These are phyloP conservation scores for Porites australiensis DNA, from an alignment of 64 coral and sea anemone genomes.

Conservation along the genomic window DNA sequence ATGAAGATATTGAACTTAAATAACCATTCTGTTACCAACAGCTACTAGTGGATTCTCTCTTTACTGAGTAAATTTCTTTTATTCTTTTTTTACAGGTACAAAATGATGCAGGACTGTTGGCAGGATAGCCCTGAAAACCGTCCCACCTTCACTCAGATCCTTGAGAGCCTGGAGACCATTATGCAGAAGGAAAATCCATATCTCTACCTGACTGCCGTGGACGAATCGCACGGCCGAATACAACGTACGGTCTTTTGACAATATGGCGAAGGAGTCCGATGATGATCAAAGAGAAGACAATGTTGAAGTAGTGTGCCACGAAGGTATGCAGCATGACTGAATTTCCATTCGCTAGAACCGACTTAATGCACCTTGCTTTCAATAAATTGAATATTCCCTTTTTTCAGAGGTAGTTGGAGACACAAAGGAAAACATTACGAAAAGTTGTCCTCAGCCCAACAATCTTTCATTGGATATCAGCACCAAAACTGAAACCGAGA, in stretches of 20 bases:
- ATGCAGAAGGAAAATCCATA: slow-evolving; percentile 79
- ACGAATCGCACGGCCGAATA: slow-evolving; percentile 22
- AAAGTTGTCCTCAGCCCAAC: background rate
- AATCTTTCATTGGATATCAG: background rate
- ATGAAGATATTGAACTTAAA: no score
- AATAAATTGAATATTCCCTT: background rate
- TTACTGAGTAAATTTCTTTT: no score
- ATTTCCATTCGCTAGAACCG: no score
- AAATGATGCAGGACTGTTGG: slow-evolving; percentile 78
- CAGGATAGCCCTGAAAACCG: slow-evolving; percentile 52
- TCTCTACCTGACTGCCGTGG: slow-evolving; percentile 44
- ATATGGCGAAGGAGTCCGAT: slow-evolving; percentile 14
- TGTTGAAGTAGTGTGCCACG: background rate
- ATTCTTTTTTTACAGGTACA: slow-evolving; percentile 21
- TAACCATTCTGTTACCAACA: no score
- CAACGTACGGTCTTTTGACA: slow-evolving; percentile 32
- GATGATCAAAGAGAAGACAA: background rate
- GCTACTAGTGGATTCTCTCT: no score
- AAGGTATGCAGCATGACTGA: no score
- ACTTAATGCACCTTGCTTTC: no score
- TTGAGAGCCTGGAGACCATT: slow-evolving; percentile 60
- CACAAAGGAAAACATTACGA: background rate
- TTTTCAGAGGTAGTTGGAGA: background rate
- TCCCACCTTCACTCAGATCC: slow-evolving; percentile 54
- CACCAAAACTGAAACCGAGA: background rate